Base-by-base conservation (phyloP, 2,113 vertebrate species). In the Pangasianodon gigas region DNA sequence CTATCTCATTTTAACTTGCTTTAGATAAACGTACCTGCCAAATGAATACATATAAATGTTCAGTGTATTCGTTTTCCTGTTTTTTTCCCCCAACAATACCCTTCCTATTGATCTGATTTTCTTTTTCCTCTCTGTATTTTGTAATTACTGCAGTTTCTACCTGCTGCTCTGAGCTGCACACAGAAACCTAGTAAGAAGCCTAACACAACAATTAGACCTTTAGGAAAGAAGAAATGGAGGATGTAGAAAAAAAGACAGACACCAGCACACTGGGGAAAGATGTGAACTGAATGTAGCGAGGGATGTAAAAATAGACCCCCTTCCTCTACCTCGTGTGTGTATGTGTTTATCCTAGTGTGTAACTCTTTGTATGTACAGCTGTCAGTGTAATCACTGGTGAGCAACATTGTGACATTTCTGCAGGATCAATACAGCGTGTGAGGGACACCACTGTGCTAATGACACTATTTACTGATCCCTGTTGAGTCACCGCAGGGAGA, bases 361-460 rank as follows among this genome's bases (percentile, higher is more conserved):
- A 81, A 80, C 69, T 79, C 84, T 89, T 91, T 86, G 92, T 24
- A 88, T 92, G 93, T 89, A 90, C 41, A 79, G 86, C 92, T 92
- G 92, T 94, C 62, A 32, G 84, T 86, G 58, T 65, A 88, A 90
- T 79, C 54, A 80, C 37, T 58, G 67, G 8, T 26, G 51, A 58
- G 44, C 19, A 56, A 29, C 87, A 90, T 86, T 95, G 93, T 95
- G 95, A 95, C 94, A 95, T 95, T 95, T 96, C 84, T 94, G 93
- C 94, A 92, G 93, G 94, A 94, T 87, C 94, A 93, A 94, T 93
- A 93, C 92, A n/a, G 88, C 84, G 90, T 93, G 86, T 81, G 92
- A 90, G 90, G 94, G 90, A 90, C 93, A 95, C 95, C 93, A 94
- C 94, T 95, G 95, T 91, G 95, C 93, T 96, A 95, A 96, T 95